Conservation (phyloP, 2,797 vertebrate species). For the Oryzias sinensis region DNA sequence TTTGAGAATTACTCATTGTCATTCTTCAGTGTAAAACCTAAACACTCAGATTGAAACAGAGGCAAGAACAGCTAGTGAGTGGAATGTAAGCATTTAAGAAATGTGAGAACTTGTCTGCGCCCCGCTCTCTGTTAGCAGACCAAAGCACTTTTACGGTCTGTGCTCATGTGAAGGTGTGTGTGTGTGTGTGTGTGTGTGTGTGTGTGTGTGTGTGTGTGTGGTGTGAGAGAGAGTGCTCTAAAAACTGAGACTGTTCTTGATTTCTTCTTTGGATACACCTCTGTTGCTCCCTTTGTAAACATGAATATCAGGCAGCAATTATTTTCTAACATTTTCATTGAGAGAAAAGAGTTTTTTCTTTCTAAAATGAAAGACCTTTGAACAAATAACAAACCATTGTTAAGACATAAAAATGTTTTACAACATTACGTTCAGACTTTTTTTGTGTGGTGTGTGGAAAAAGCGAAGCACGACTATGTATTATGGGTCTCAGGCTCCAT, state of each 20-base stretch:
- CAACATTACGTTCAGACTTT: too few species aligned
- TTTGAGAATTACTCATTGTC: constrained; percentile 38
- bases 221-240: constrained; percentile 8
- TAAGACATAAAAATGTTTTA: too few species aligned
- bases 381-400: too few species aligned
- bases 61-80: constrained; percentile 51
- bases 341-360: constrained; percentile 4
- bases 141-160: constrained; percentile 41
- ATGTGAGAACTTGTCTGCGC: constrained; percentile 71
- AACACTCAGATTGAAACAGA: constrained; percentile 50
- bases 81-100: constrained; percentile 75
- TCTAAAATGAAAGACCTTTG: not conserved
- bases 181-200: constrained; percentile 5
- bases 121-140: constrained; percentile 50
- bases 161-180: constrained; percentile 17
- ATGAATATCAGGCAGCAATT: constrained; percentile 21
- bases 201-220: not conserved
- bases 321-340: not conserved
- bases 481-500: too few species aligned
- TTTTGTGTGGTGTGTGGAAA: too few species aligned
- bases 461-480: too few species aligned
- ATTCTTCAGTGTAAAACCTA: constrained; percentile 65
- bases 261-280: constrained; percentile 39
- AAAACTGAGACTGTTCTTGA: constrained; percentile 29
- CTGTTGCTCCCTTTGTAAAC: constrained; percentile 32